phyloP scores from a whole-genome alignment of 2,113 vertebrate genomes.

The Corydoras sp. region DNA sequence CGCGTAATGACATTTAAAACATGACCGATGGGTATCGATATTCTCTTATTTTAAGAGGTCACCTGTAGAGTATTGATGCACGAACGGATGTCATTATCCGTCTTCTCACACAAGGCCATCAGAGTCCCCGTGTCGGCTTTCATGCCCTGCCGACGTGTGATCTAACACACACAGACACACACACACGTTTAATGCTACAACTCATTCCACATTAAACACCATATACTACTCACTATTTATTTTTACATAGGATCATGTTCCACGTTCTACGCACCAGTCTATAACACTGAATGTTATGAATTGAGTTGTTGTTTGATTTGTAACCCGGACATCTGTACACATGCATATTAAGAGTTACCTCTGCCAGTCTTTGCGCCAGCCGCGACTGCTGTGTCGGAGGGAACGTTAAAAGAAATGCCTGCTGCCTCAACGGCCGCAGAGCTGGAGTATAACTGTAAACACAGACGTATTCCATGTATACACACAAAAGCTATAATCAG shows the following conservation, averaged over 20 bases:
- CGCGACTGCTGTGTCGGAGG: constrained; percentile 79
- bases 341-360: constrained; percentile 62
- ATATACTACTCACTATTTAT: too few relatives aligned
- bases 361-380: constrained; percentile 82
- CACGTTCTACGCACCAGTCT: too few relatives aligned
- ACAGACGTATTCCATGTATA: neutral
- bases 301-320: too few relatives aligned
- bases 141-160: constrained; percentile 73
- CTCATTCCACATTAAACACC: too few relatives aligned
- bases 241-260: too few relatives aligned
- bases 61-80: constrained; percentile 96
- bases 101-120: constrained; percentile 83
- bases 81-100: constrained; percentile 86
- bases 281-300: too few relatives aligned
- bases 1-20: too few relatives aligned
- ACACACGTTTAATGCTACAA: neutral
- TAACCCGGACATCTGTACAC: neutral
- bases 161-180: constrained; percentile 59
- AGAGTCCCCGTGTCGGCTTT: constrained; percentile 70
- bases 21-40: too few relatives aligned
- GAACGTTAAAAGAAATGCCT: constrained; percentile 78
- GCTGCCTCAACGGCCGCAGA: constrained; percentile 81
- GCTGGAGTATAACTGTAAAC: constrained; percentile 78
- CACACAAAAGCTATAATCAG: too few relatives aligned
- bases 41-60: neutral